Conservation (phyloP, 2,888 invertebrate genomes). For the Glyphotaelius pellucidus region DNA sequence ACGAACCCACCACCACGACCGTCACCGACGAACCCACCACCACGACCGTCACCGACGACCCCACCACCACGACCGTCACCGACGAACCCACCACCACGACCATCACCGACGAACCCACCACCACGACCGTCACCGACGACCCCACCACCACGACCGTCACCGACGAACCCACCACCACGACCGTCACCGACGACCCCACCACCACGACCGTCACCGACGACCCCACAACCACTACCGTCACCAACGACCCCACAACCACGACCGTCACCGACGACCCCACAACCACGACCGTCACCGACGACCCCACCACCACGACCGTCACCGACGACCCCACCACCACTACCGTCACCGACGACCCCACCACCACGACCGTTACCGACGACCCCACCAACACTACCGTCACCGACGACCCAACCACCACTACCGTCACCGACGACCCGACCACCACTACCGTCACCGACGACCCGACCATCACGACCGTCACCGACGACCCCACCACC, state of each 20-base stretch:
- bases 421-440: accelerated
- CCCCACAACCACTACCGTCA: too few species aligned
- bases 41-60: accelerated
- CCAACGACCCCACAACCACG: too few species aligned
- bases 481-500: background rate
- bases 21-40: background rate
- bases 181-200: background rate
- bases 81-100: background rate
- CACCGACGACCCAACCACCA: background rate
- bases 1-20: background rate
- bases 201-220: accelerated
- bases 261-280: background rate
- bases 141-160: too few species aligned
- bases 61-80: too few species aligned
- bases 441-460: too few species aligned
- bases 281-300: accelerated
- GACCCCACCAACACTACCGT: accelerated
- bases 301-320: accelerated
- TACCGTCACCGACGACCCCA: accelerated
- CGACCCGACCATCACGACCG: accelerated
- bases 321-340: background rate
- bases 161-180: background rate
- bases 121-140: accelerated
- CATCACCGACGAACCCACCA: background rate
- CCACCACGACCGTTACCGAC: too few species aligned